Evolutionary conservation across 2,888 invertebrate species (phyloP).

Genomic region (Agonopterix heracliana): DNA sequence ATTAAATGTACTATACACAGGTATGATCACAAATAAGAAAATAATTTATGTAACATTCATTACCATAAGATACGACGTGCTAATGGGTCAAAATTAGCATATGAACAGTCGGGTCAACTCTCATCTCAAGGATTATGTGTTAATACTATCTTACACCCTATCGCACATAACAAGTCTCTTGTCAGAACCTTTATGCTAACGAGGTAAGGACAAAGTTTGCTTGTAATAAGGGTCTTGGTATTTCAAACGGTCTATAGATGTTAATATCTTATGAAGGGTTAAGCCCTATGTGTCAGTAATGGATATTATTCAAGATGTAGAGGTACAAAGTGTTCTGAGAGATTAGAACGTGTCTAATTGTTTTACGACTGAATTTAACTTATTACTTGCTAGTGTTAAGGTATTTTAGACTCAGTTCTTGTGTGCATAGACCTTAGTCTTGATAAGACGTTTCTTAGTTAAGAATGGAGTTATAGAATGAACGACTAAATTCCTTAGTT

Average conservation of each 20-base stretch:
- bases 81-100: slow-evolving; percentile 66
- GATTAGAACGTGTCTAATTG: slow-evolving; percentile 30
- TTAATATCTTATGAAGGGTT: slow-evolving; percentile 60
- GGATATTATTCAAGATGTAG: slow-evolving; percentile 54
- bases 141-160: slow-evolving; percentile 45
- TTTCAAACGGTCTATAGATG: slow-evolving; percentile 25
- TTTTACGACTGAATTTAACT: slow-evolving; percentile 30
- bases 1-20: too few relatives aligned
- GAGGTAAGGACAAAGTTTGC: too few relatives aligned
- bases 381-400: too few relatives aligned
- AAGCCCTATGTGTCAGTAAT: slow-evolving; percentile 51
- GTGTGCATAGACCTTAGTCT: too few relatives aligned
- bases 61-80: slow-evolving; percentile 33
- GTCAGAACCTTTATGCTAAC: too few relatives aligned
- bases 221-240: too few relatives aligned
- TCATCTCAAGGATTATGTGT: slow-evolving; percentile 56
- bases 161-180: too few relatives aligned
- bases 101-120: slow-evolving; percentile 55
- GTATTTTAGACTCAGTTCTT: too few relatives aligned
- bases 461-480: too few relatives aligned
- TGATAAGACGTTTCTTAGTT: too few relatives aligned
- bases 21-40: neutral
- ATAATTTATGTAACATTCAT: slow-evolving; percentile 2
- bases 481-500: too few relatives aligned
- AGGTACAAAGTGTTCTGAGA: slow-evolving; percentile 39